These are phyloP conservation scores for Mirounga angustirostris DNA, from an alignment of 2,113 vertebrate species.

Conservation along the genomic window DNA sequence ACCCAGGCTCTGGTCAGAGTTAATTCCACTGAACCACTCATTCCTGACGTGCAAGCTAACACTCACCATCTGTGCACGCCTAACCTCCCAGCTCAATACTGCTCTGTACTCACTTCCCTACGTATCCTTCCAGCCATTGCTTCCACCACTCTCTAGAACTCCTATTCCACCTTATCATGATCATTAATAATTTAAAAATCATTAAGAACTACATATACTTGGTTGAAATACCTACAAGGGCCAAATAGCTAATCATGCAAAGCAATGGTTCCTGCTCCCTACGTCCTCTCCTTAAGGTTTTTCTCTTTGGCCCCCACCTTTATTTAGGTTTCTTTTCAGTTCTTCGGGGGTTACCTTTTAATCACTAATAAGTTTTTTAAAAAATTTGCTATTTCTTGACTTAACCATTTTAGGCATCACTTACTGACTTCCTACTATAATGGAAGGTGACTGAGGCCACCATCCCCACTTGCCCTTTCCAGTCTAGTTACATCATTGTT, in stretches of 20 bases:
- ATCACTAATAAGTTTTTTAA: not conserved
- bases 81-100: not conserved
- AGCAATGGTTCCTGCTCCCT: not conserved
- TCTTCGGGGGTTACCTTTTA: not conserved
- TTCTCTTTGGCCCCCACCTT: not conserved
- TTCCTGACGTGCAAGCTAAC: not conserved
- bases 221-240: not conserved
- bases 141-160: slow-evolving; percentile 1
- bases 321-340: not conserved
- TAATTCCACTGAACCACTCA: not conserved
- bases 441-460: not conserved
- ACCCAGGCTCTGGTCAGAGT: not conserved
- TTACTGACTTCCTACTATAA: not conserved
- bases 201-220: not conserved
- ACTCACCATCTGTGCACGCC: not conserved
- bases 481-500: not conserved
- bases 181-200: slow-evolving; percentile 37
- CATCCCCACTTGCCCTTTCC: not conserved
- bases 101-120: not conserved
- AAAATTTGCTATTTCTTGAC: not conserved
- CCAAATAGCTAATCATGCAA: not conserved
- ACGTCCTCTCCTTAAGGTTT: not conserved
- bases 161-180: not conserved
- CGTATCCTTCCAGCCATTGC: not conserved
- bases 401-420: not conserved